A percentile compares a stretch with the other conserved stretches of the same genome.
phyloP scores from a whole-genome alignment of 2,797 vertebrate genomes.

The Ceryle rudis region DNA sequence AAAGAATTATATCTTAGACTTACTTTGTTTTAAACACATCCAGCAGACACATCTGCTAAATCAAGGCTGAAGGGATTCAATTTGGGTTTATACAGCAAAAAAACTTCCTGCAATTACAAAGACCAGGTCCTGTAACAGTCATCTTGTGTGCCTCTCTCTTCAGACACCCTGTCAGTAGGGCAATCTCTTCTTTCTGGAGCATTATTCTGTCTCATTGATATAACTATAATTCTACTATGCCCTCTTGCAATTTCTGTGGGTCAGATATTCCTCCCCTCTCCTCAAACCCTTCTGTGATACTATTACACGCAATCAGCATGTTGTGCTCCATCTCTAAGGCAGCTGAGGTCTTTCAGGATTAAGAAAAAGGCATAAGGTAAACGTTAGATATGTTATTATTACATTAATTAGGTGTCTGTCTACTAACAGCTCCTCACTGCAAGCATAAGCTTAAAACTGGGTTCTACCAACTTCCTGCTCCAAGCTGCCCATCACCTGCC shows the following conservation, averaged over 20 bases:
- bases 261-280: neutral
- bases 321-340: neutral
- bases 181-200: neutral
- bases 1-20: neutral
- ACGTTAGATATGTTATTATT: neutral
- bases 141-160: neutral
- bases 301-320: neutral
- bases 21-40: neutral
- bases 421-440: neutral
- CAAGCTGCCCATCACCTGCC: neutral
- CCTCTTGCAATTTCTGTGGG: neutral
- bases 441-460: neutral
- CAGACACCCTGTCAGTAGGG: neutral
- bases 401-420: neutral
- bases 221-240: neutral
- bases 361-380: slow-evolving; percentile 29
- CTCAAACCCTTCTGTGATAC: neutral
- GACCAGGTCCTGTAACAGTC: neutral
- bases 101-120: neutral
- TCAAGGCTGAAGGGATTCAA: neutral
- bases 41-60: neutral
- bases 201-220: neutral
- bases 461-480: neutral
- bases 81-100: neutral
- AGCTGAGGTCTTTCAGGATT: slow-evolving; percentile 6